These are phyloP conservation scores for Alligator sinensis DNA, from an alignment of 2,113 vertebrate species.

Conservation along the genomic window DNA sequence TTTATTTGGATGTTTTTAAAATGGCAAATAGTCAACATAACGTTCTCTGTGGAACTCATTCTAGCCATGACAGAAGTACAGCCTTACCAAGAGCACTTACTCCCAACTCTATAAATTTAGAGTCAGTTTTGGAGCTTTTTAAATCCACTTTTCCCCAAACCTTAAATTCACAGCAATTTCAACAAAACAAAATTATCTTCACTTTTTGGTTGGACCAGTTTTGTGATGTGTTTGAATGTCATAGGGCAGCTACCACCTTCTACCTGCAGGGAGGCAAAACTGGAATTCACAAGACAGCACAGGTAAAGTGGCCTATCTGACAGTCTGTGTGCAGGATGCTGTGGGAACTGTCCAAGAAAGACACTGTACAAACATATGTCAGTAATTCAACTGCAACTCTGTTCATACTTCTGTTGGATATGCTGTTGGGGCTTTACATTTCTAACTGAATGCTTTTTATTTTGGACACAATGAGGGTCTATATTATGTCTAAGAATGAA, in stretches of 20 bases:
- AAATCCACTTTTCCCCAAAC: background rate
- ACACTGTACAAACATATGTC: background rate
- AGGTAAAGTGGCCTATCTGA: background rate
- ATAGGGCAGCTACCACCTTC: background rate
- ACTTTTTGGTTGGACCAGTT: conserved; percentile 6
- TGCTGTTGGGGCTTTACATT: background rate
- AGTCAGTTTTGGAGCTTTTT: background rate
- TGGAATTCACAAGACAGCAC: background rate
- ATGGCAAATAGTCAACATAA: background rate
- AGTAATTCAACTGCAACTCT: background rate
- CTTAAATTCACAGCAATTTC: background rate
- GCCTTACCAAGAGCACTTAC: conserved; percentile 5
- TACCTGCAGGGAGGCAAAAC: background rate
- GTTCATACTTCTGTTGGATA: background rate
- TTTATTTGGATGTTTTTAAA: background rate
- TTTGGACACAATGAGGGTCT: background rate
- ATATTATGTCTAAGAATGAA: background rate
- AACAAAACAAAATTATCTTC: background rate
- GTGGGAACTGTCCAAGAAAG: background rate
- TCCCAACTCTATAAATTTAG: background rate
- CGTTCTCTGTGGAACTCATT: background rate
- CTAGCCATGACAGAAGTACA: background rate
- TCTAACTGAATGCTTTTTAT: background rate
- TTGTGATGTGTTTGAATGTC: background rate
- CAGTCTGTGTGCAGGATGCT: background rate